Base-by-base conservation (phyloP, 2,797 vertebrate genomes). In the Lagocephalus sceleratus region DNA sequence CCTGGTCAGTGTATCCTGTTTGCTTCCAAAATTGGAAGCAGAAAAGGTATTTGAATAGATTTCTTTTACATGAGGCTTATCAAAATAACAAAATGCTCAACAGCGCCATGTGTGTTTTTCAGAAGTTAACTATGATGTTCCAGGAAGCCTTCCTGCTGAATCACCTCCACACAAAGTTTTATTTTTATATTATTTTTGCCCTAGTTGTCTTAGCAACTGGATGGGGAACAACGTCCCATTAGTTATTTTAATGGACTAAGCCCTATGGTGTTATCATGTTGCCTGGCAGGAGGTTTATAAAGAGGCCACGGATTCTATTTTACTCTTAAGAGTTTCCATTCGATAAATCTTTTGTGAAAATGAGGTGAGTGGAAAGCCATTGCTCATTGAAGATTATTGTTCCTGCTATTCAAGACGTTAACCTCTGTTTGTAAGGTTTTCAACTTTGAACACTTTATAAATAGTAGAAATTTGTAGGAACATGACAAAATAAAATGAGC, bases 171-270 rank as follows among this genome's bases (percentile, higher is more conserved):
- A 85, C 76, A 59, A 65, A 63, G 55, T 73, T 70, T 67, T 85
- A 84, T 86, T 84, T 87, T 74, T 72, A 72, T 32, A 40, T 62
- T 68, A 71, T 76, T 82, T 79, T 71, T 71, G 47, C 66, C 46
- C 56, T 25, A 17, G 83, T 78, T 82, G 81, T 65, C 83, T 57
- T 78, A 75, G 83, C 74, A 87, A 86, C 83, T 64, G 59, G 53
- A 65, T 65, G 22, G 69, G 80, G 75, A 85, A 75, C 75, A 85
- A 80, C 67, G 71, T 73, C 79, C 73, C 21, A 52, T 61, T 60
- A 64, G 74, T 75, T 73, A 63, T 74, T 79, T 79, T 86, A 79
- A 86, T 83, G 64, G 81, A 82, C 15, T 54, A 6, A 60, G 52
- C 74, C 60, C 49, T 21, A 42, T 59, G 54, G 68, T 51, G 69